Conservation (phyloP, 1,140 invertebrate genomes). For the Riptortus pedestris region DNA sequence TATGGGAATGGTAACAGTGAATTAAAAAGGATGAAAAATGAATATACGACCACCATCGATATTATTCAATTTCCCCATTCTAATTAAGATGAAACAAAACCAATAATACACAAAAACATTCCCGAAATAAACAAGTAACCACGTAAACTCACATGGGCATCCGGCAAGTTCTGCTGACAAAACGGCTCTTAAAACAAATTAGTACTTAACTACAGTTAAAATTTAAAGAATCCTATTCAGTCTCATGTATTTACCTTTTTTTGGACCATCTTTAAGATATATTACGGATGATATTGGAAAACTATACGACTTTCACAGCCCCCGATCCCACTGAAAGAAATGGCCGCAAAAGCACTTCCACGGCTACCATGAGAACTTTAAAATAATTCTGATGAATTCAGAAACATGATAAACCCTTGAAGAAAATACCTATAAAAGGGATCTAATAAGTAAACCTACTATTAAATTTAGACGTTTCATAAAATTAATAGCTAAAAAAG, state of each 20-base stretch:
- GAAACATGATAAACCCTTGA: too few relatives aligned
- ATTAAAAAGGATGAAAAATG: too few relatives aligned
- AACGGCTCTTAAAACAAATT: background rate
- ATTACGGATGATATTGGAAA: background rate
- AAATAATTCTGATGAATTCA: too few relatives aligned
- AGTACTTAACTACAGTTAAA: background rate
- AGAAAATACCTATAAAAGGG: too few relatives aligned
- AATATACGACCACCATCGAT: too few relatives aligned
- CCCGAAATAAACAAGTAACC: background rate
- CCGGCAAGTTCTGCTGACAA: background rate
- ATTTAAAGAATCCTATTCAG: background rate
- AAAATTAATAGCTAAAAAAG: too few relatives aligned
- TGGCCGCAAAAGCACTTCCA: background rate
- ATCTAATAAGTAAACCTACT: too few relatives aligned
- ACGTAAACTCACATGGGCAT: background rate
- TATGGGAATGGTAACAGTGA: too few relatives aligned
- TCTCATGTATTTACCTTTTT: background rate
- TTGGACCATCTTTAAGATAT: background rate
- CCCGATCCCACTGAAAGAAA: background rate
- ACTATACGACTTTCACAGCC: background rate
- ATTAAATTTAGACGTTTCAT: too few relatives aligned
- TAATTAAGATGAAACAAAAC: background rate
- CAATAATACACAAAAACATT: background rate
- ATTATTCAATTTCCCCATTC: background rate
- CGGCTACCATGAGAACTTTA: background rate